Percentiles rank a stretch among this genome's conserved stretches.
Conservation (phyloP, 1,140 invertebrate genomes). For the Augochlora pura region DNA sequence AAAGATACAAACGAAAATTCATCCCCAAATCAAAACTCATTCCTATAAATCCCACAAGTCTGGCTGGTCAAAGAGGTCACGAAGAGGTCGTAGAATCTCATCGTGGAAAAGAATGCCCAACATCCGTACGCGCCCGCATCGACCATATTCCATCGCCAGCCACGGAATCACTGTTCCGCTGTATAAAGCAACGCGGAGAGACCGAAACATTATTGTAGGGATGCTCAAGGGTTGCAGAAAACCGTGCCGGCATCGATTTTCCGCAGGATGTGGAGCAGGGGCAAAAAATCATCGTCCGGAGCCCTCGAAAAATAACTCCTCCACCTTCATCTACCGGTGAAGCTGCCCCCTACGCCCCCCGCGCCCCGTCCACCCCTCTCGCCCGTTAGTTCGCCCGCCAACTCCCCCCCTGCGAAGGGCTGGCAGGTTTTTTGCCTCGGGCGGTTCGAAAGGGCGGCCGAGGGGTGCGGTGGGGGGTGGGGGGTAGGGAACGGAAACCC, state of each 20-base stretch:
- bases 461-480: neutral
- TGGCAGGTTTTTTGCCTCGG: conserved; percentile 75
- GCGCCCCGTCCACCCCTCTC: conserved; percentile 45
- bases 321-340: conserved; percentile 64
- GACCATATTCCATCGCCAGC: too few species aligned
- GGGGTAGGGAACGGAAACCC: conserved; percentile 64
- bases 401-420: conserved; percentile 51
- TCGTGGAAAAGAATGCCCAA: too few species aligned
- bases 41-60: too few species aligned
- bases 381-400: conserved; percentile 28
- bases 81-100: too few species aligned
- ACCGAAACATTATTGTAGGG: neutral
- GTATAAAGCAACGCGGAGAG: too few species aligned
- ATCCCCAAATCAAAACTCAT: too few species aligned
- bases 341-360: conserved; percentile 44
- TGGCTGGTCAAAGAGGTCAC: too few species aligned
- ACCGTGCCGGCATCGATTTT: conserved; percentile 38
- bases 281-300: conserved; percentile 57
- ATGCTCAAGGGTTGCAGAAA: neutral
- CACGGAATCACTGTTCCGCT: too few species aligned
- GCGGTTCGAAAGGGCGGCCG: conserved; percentile 65
- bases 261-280: conserved; percentile 31
- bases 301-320: conserved; percentile 74
- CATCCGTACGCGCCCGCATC: too few species aligned
- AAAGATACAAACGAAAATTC: too few species aligned